Conservation (phyloP, 2,113 vertebrate species). For the Lasiurus borealis region DNA sequence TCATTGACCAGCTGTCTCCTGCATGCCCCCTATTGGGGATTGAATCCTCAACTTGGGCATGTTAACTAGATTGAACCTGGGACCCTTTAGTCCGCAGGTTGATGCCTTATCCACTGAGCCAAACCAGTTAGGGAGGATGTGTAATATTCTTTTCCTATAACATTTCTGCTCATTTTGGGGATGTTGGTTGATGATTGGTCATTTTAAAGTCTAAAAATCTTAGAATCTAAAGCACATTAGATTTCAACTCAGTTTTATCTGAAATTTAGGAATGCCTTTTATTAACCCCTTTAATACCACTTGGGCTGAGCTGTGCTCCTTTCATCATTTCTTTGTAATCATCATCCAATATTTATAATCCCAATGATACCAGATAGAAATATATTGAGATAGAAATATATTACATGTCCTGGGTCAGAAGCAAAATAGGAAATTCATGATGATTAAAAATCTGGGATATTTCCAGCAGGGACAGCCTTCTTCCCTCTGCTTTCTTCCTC, state of each 20-base stretch:
- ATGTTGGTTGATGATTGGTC: neutral
- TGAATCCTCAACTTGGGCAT: too few relatives aligned
- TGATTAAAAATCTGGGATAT: neutral
- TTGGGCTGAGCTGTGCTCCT: neutral
- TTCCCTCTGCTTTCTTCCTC: neutral
- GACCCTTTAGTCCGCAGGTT: too few relatives aligned
- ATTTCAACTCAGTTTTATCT: neutral
- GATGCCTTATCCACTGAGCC: too few relatives aligned
- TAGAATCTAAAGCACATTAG: neutral
- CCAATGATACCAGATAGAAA: neutral
- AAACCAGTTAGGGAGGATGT: neutral
- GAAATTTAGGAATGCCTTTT: neutral
- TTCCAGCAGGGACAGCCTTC: neutral
- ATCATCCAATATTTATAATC: neutral
- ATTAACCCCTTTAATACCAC: neutral
- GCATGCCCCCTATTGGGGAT: too few relatives aligned
- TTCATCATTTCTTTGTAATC: neutral
- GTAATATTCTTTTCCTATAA: neutral
- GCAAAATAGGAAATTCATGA: neutral
- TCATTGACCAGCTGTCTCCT: too few relatives aligned
- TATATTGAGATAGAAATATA: neutral
- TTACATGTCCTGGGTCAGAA: neutral
- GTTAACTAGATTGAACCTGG: too few relatives aligned
- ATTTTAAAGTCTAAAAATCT: neutral
- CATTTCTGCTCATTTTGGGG: neutral